A percentile compares a stretch with the other conserved stretches of the same genome.
These are phyloP conservation scores for Lasius platythorax DNA, from an alignment of 2,888 invertebrate genomes.

Conservation along the genomic window DNA sequence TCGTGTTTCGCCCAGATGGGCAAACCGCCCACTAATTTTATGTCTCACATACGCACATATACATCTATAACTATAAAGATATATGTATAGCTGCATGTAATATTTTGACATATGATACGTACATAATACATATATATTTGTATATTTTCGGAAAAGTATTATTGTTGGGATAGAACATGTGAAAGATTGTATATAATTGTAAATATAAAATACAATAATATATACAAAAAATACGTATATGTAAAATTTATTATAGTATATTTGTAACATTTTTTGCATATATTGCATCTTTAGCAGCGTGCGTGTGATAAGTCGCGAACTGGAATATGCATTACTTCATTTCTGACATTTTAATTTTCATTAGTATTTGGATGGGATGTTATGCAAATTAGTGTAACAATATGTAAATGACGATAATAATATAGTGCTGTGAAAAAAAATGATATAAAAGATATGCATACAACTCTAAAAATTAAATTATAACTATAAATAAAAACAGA, in stretches of 20 bases:
- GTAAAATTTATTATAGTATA: constrained; percentile 33
- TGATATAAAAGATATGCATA: not conserved
- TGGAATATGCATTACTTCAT: constrained; percentile 29
- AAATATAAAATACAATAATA: constrained; percentile 15
- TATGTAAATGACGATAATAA: constrained; percentile 29
- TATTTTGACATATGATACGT: not conserved
- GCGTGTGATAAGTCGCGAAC: constrained; percentile 12
- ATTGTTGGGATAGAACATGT: not conserved
- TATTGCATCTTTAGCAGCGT: constrained; percentile 11
- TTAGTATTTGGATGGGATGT: constrained; percentile 4
- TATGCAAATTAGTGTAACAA: constrained; percentile 14
- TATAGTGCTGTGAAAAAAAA: constrained; percentile 27
- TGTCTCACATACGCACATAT: constrained; percentile 37
- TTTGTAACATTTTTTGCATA: constrained; percentile 38
- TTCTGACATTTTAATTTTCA: constrained; percentile 27
- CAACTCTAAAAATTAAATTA: not conserved
- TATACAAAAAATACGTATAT: constrained; percentile 4
- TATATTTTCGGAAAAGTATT: not conserved
- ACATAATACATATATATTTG: not conserved
- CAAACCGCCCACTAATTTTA: constrained; percentile 75
- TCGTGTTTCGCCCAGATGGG: constrained; percentile 70
- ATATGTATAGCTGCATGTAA: not conserved
- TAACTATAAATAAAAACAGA: not conserved
- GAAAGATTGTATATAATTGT: constrained; percentile 15
- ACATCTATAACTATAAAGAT: not conserved